phyloP scores from a whole-genome alignment of 2,888 invertebrate species.

The Drosophila stalkeri region DNA sequence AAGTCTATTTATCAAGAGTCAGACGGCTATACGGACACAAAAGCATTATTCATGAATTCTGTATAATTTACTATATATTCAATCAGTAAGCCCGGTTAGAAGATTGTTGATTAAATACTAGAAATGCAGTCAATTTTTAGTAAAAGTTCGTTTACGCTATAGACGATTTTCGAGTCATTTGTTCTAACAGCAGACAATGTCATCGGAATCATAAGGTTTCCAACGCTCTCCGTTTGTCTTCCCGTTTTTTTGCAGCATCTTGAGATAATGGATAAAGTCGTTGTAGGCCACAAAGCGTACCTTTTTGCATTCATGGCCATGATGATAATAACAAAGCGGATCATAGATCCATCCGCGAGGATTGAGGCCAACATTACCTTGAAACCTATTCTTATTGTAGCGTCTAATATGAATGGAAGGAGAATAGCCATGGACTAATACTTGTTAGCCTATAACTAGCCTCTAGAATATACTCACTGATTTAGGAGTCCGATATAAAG shows the following conservation, averaged over 20 bases:
- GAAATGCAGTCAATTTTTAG: background rate
- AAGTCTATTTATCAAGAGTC: too few relatives aligned
- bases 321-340: conserved; percentile 42
- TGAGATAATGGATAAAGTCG: conserved; percentile 28
- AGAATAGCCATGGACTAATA: background rate
- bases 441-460: background rate
- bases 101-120: background rate
- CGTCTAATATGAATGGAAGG: background rate
- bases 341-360: conserved; percentile 46
- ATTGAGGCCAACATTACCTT: background rate
- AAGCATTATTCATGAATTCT: background rate
- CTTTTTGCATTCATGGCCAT: conserved; percentile 3
- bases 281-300: conserved; percentile 16
- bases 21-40: background rate
- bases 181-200: conserved; percentile 23
- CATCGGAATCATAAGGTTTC: background rate
- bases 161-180: background rate
- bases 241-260: conserved; percentile 12
- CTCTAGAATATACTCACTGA: conserved; percentile 1
- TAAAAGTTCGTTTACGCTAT: background rate
- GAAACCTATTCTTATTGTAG: background rate
- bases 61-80: background rate
- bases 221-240: background rate
- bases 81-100: too few relatives aligned
- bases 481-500: background rate